A percentile compares a stretch with the other conserved stretches of the same genome.
Evolutionary conservation across 2,888 invertebrate species (phyloP).

Genomic region (Eristalinus sepulchralis): DNA sequence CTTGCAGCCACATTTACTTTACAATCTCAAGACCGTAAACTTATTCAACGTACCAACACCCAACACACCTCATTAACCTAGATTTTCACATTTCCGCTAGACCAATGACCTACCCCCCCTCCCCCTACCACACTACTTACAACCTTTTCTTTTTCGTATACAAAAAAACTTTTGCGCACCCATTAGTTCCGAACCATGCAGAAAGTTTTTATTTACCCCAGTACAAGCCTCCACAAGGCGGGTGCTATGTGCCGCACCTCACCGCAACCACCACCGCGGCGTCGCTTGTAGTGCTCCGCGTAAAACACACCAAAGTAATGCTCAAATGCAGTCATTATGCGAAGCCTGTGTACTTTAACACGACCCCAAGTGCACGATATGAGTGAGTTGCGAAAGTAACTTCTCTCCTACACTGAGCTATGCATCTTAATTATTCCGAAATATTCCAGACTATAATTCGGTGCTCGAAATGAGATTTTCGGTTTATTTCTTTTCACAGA

Average conservation of each 20-base stretch:
- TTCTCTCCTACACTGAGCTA: background rate
- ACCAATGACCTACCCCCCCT: background rate
- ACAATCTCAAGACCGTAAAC: background rate
- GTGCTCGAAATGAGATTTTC: background rate
- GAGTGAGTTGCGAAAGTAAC: background rate
- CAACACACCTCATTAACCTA: constrained; percentile 16
- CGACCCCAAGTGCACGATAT: background rate
- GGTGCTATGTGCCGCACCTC: background rate
- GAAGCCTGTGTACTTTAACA: background rate
- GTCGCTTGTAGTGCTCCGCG: background rate
- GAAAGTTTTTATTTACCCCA: constrained; percentile 5
- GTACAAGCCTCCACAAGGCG: background rate
- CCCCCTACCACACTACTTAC: background rate
- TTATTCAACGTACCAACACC: background rate
- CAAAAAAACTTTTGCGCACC: constrained; percentile 12
- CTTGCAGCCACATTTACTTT: background rate
- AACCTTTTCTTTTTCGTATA: background rate
- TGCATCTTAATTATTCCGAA: constrained; percentile 1
- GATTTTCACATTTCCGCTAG: background rate
- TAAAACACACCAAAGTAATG: background rate
- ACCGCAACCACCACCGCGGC: background rate
- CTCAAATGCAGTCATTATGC: constrained; percentile 9
- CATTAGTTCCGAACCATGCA: constrained; percentile 5
- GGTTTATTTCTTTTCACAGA: background rate
- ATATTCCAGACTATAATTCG: background rate